Evolutionary conservation across 1,140 invertebrate genomes (phyloP).

Genomic region (Danaus melanippus): DNA sequence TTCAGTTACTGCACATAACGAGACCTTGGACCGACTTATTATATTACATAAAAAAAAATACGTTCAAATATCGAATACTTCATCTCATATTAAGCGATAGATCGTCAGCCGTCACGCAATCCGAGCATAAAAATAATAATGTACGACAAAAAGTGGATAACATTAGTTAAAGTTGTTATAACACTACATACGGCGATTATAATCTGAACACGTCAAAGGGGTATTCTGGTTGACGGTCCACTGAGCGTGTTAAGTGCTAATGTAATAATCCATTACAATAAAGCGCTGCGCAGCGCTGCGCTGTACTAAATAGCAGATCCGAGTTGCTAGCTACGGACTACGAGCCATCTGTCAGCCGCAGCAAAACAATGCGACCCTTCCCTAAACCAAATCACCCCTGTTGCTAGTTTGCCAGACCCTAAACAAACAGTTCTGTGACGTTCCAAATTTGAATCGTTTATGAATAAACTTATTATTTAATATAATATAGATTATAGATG

Average conservation of each 20-base stretch:
- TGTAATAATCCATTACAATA: constrained; percentile 71
- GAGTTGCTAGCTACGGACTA: constrained; percentile 39
- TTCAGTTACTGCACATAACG: constrained; percentile 19
- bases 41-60: constrained; percentile 15
- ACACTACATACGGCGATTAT: constrained; percentile 27
- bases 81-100: constrained; percentile 32
- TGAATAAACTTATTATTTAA: constrained; percentile 32
- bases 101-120: constrained; percentile 34
- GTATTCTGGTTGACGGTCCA: constrained; percentile 51
- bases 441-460: constrained; percentile 35
- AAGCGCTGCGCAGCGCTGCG: constrained; percentile 37
- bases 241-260: constrained; percentile 68
- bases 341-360: constrained; percentile 62
- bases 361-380: constrained; percentile 56
- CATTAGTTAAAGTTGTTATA: constrained; percentile 45
- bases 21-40: constrained; percentile 19
- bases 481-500: neutral
- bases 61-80: constrained; percentile 4
- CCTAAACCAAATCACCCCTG: constrained; percentile 44
- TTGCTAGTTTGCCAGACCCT: constrained; percentile 55
- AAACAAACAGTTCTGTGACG: constrained; percentile 54
- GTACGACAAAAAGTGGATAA: constrained; percentile 12
- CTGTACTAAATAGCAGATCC: constrained; percentile 65
- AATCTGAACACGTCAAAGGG: constrained; percentile 41
- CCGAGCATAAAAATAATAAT: constrained; percentile 26